A percentile compares a stretch with the other conserved stretches of the same genome.
phyloP scores from a whole-genome alignment of 53 echinoderm and acorn worm species.

The Arbacia lixula region DNA sequence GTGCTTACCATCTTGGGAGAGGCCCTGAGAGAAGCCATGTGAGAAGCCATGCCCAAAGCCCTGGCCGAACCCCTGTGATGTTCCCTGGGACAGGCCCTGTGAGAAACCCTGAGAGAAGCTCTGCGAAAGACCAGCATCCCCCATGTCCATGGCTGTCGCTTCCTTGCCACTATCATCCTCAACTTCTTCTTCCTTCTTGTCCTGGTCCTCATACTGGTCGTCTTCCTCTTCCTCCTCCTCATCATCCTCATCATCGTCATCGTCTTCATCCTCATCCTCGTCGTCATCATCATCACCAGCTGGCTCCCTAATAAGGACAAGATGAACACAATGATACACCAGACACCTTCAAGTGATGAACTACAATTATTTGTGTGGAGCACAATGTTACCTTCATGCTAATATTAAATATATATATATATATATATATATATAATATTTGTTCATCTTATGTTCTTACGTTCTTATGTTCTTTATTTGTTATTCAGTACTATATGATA shows the following conservation, averaged over 20 bases:
- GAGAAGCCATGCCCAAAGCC: constrained; percentile 15
- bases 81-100: constrained; percentile 1
- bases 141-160: not conserved
- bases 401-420: too few relatives aligned
- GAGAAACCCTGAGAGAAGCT: constrained; percentile 44
- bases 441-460: too few relatives aligned
- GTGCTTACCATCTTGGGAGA: constrained; percentile 88
- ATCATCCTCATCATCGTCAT: constrained; percentile 11
- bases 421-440: too few relatives aligned
- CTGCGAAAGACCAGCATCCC: not conserved
- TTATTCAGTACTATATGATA: too few relatives aligned
- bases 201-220: not conserved
- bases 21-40: constrained; percentile 40
- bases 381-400: too few relatives aligned
- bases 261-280: constrained; percentile 25
- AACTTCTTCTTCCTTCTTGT: not conserved
- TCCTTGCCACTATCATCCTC: not conserved
- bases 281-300: constrained; percentile 38
- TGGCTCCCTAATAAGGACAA: constrained; percentile 14
- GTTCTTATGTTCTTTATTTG: too few relatives aligned
- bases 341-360: too few relatives aligned
- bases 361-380: too few relatives aligned
- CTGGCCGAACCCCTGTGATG: constrained; percentile 14
- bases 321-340: too few relatives aligned
- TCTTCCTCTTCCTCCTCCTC: constrained; percentile 9